Evolutionary conservation across 2,113 vertebrate genomes (phyloP).

Genomic region (Prinia subflava): DNA sequence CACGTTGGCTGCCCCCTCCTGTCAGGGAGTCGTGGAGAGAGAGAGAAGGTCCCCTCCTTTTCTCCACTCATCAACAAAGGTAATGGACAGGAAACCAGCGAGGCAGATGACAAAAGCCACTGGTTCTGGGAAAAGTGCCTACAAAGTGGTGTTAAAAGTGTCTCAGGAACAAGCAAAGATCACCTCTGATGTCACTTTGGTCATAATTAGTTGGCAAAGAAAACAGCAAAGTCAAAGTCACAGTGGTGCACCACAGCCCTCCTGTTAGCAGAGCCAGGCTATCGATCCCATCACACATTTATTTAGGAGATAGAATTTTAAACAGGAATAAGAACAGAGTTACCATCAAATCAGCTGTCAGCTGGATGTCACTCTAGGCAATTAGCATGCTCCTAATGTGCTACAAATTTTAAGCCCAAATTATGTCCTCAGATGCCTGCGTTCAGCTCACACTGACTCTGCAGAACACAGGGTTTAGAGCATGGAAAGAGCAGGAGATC

Average conservation of each 20-base stretch:
- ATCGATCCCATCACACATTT: slow-evolving; percentile 59
- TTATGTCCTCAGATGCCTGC: slow-evolving; percentile 17
- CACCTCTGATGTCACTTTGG: slow-evolving; percentile 47
- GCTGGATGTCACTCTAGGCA: slow-evolving; percentile 58
- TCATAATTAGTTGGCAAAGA: slow-evolving; percentile 62
- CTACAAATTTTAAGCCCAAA: slow-evolving; percentile 38
- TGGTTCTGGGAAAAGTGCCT: neutral
- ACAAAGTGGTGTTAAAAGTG: neutral
- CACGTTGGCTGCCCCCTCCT: neutral
- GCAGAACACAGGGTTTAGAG: neutral
- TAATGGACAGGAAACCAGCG: slow-evolving; percentile 14
- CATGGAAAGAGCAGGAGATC: neutral
- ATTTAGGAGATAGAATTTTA: slow-evolving; percentile 56
- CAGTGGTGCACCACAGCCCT: slow-evolving; percentile 19
- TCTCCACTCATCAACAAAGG: neutral
- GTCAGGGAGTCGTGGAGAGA: neutral
- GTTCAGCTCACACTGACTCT: neutral
- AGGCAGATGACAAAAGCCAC: neutral
- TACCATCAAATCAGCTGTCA: slow-evolving; percentile 54
- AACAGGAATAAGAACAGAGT: slow-evolving; percentile 32
- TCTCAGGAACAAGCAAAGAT: neutral
- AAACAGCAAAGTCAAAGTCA: slow-evolving; percentile 30
- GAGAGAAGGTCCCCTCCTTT: neutral
- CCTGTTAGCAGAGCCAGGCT: slow-evolving; percentile 12
- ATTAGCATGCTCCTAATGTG: slow-evolving; percentile 55